Base-by-base conservation (phyloP, 1,140 invertebrate genomes). In the Nasonia longicornis region DNA sequence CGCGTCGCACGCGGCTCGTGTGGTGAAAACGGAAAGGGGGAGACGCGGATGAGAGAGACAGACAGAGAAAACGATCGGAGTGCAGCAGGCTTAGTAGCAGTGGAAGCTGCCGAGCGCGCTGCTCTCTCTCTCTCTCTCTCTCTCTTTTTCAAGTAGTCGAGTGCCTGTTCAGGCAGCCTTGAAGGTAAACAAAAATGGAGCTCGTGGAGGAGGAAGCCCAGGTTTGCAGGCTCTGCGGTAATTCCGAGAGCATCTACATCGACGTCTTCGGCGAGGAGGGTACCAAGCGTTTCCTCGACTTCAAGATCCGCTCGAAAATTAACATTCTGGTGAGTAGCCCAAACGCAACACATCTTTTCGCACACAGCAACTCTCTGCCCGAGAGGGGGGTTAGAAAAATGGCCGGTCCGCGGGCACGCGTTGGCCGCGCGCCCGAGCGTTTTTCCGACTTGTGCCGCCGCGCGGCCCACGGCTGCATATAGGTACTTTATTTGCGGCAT, bases 181-280 rank as follows among this genome's bases (percentile, higher is more conserved):
- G 81, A 84, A 85, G 73, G 84, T 87, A 88, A 87, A 86, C 86
- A 86, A 77, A 85, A 86, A 90, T 90, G 89, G 89, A 90, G 84
- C 82, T 88, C 71, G 86, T 88, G 70, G 87, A 89, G 70, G 86
- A 87, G 69, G 88, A 89, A 63, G 82, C 84, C 22, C 86, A 88
- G 80, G 84, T 90, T 81, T 91, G 90, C 85, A 85, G 90, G 73
- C 85, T 91, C 2, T 91, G 90, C 75, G 90, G 90, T 22, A 87
- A 90, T 64, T 86, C 80, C 3, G 89, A 89, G 38, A 90, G 84
- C 12, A 89, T 90, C 63, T 90, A 86, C 66, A 90, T 91, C 38
- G 89, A 91, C 35, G 86, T 91, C 31, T 90, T 91, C 48, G 87
- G 89, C 8, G 89, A 90, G 20, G 89, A 91, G 42, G 89, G 90